These are phyloP conservation scores for Leptinotarsa lineolata DNA, from an alignment of 1,140 invertebrate species.

Conservation along the genomic window DNA sequence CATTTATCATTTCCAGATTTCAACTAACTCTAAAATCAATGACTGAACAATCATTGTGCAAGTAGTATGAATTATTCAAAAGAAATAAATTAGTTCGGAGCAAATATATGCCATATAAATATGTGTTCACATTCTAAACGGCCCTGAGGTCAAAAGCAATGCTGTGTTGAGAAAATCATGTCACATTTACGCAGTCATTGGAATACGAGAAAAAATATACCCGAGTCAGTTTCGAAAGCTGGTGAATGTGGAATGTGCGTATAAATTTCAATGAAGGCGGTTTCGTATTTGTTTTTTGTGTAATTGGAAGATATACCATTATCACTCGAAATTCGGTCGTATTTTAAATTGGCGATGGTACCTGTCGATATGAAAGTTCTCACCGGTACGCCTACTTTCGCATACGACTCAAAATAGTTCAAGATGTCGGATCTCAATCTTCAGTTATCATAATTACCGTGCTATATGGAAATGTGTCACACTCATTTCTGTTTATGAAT, in stretches of 20 bases:
- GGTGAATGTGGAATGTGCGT: background rate
- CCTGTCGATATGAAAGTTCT: too few relatives aligned
- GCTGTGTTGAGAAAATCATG: constrained; percentile 5
- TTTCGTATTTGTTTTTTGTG: too few relatives aligned
- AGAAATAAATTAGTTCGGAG: background rate
- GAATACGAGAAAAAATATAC: background rate
- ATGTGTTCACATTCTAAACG: constrained; percentile 2
- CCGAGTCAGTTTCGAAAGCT: background rate
- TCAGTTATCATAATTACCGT: too few relatives aligned
- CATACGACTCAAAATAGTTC: too few relatives aligned
- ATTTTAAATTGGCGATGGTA: too few relatives aligned
- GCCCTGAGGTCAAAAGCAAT: constrained; percentile 7
- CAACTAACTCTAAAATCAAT: background rate
- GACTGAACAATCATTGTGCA: background rate
- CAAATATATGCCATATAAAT: constrained; percentile 7
- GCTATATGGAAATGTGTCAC: too few relatives aligned
- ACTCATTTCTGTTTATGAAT: too few relatives aligned
- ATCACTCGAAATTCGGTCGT: too few relatives aligned
- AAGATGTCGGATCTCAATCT: too few relatives aligned
- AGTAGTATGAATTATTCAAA: background rate
- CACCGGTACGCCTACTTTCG: too few relatives aligned
- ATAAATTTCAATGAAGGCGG: background rate
- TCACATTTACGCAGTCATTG: constrained; percentile 3
- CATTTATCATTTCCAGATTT: background rate
- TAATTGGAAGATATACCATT: too few relatives aligned